These are phyloP conservation scores for Epistrophe eligans DNA, from an alignment of 2,888 invertebrate genomes.

Conservation along the genomic window DNA sequence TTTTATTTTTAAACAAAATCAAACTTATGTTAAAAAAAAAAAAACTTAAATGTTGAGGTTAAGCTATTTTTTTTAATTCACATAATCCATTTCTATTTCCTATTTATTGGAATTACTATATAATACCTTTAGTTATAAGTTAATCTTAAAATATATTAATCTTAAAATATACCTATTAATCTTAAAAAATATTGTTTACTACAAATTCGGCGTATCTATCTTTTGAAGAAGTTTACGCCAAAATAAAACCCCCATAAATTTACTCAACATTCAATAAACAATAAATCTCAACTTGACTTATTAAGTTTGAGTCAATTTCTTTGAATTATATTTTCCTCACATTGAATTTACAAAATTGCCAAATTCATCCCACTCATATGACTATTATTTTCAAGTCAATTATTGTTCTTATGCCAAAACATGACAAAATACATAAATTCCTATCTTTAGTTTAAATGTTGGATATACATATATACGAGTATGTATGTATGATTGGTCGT, in stretches of 20 bases:
- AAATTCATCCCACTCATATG: slow-evolving; percentile 25
- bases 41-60: too few relatives aligned
- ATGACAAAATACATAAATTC: slow-evolving; percentile 29
- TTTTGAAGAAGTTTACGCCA: background rate
- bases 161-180: background rate
- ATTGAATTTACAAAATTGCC: slow-evolving; percentile 24
- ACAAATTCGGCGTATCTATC: background rate
- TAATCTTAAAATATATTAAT: too few relatives aligned
- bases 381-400: slow-evolving; percentile 16
- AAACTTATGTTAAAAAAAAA: too few relatives aligned
- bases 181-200: background rate
- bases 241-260: background rate
- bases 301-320: slow-evolving; percentile 21
- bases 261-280: background rate
- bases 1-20: too few relatives aligned
- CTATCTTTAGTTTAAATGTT: slow-evolving; percentile 21
- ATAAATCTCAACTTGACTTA: slow-evolving; percentile 27
- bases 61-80: too few relatives aligned
- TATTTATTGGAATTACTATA: too few relatives aligned
- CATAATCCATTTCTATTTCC: too few relatives aligned
- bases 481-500: slow-evolving; percentile 3
- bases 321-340: slow-evolving; percentile 17
- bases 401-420: slow-evolving; percentile 38
- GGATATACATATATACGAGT: background rate
- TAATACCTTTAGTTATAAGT: too few relatives aligned